A percentile compares a stretch with the other conserved stretches of the same genome.
These are phyloP conservation scores for Nycticorax nycticorax DNA, from an alignment of 2,113 vertebrate genomes.

Conservation along the genomic window DNA sequence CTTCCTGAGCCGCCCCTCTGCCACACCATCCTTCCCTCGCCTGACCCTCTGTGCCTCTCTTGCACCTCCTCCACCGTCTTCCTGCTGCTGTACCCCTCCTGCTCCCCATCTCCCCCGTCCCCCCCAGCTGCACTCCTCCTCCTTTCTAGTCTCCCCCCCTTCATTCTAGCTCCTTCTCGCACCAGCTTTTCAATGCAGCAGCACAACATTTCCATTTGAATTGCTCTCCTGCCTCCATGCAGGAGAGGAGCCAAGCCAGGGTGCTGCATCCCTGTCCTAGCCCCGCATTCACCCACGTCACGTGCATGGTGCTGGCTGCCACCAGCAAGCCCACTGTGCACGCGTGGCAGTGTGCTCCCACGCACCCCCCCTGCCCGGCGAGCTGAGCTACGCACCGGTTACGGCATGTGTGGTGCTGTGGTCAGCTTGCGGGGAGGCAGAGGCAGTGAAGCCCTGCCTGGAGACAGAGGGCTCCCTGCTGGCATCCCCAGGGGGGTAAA, in stretches of 20 bases:
- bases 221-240: neutral
- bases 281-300: neutral
- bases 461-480: neutral
- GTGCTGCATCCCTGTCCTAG: neutral
- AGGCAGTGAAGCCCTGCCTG: fast-evolving
- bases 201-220: conserved; percentile 40
- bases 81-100: neutral
- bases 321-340: neutral
- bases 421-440: fast-evolving
- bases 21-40: neutral
- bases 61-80: neutral
- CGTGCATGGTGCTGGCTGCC: neutral
- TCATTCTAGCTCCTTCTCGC: neutral
- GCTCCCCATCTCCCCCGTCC: neutral
- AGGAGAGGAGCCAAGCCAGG: neutral
- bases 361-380: neutral
- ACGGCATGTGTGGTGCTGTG: too few species aligned
- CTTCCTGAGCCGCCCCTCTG: neutral
- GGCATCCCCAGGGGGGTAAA: neutral
- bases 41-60: neutral
- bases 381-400: neutral
- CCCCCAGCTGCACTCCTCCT: conserved; percentile 30
- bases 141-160: neutral
- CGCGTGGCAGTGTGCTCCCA: neutral
- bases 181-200: neutral